Percentiles rank a stretch among this genome's conserved stretches.
phyloP scores from a whole-genome alignment of 2,888 invertebrate genomes.

The Eledona agricola region DNA sequence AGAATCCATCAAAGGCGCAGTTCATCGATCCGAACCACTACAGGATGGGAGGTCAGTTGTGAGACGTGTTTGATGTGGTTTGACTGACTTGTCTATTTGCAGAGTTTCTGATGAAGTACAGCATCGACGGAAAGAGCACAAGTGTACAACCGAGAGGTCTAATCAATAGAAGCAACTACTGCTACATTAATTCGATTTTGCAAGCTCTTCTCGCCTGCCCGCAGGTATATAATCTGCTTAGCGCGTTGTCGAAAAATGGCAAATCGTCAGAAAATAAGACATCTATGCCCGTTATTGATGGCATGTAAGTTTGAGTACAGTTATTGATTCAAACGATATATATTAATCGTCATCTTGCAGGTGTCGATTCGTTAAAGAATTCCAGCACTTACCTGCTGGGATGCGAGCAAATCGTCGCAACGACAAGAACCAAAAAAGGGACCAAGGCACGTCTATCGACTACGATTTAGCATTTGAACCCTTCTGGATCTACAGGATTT shows the following conservation, averaged over 20 bases:
- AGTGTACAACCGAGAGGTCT: slow-evolving; percentile 89
- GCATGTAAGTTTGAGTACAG: slow-evolving; percentile 76
- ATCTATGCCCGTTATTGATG: slow-evolving; percentile 86
- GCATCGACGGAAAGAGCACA: slow-evolving; percentile 80
- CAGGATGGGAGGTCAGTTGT: slow-evolving; percentile 74
- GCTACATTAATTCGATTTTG: slow-evolving; percentile 94
- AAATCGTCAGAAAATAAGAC: slow-evolving; percentile 63
- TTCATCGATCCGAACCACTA: slow-evolving; percentile 74
- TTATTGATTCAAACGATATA: slow-evolving; percentile 12
- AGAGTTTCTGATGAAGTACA: slow-evolving; percentile 80
- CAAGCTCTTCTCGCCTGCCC: slow-evolving; percentile 95
- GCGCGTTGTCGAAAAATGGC: slow-evolving; percentile 76
- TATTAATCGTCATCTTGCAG: slow-evolving; percentile 60
- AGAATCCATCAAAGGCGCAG: slow-evolving; percentile 62
- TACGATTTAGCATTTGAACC: slow-evolving; percentile 90
- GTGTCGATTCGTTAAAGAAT: slow-evolving; percentile 82
- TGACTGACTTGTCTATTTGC: slow-evolving; percentile 16
- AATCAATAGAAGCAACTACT: slow-evolving; percentile 93
- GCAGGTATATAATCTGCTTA: slow-evolving; percentile 91
- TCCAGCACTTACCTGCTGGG: slow-evolving; percentile 72
- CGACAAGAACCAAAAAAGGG: slow-evolving; percentile 65
- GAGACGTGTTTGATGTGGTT: slow-evolving; percentile 15
- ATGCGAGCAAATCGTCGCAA: slow-evolving; percentile 61
- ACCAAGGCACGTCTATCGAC: slow-evolving; percentile 63
- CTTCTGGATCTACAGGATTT: slow-evolving; percentile 83